A percentile compares a stretch with the other conserved stretches of the same genome.
Evolutionary conservation across 2,113 vertebrate genomes (phyloP).

Genomic region (Asarcornis scutulata): DNA sequence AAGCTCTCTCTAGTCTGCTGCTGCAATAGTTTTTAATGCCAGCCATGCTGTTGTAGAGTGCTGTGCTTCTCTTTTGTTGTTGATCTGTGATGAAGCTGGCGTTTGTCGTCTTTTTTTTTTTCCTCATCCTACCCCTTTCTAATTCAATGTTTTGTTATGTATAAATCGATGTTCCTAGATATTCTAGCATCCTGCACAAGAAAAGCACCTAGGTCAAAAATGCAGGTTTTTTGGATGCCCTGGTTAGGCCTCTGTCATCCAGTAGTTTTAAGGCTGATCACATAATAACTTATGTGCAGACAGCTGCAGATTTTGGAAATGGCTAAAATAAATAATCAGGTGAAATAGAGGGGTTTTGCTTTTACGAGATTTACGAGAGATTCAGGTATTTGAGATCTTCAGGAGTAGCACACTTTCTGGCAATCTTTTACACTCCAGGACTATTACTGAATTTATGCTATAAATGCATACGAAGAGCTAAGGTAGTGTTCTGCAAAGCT

Average conservation of each 20-base stretch:
- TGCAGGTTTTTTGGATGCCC: background rate
- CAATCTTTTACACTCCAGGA: background rate
- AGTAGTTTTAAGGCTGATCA: background rate
- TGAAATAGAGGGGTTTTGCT: background rate
- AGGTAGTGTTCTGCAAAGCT: background rate
- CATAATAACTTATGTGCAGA: background rate
- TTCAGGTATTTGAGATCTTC: background rate
- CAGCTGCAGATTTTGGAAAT: background rate
- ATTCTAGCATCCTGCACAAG: background rate
- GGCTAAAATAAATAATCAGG: background rate
- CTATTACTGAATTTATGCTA: background rate
- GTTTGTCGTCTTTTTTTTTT: background rate
- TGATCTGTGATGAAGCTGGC: conserved; percentile 17
- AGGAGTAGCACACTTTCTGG: background rate
- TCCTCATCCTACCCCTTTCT: conserved; percentile 31
- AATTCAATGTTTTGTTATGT: background rate
- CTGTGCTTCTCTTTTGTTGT: conserved; percentile 32
- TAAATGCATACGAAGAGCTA: background rate
- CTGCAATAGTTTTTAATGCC: conserved; percentile 23
- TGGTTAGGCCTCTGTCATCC: background rate
- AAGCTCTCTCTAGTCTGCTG: conserved; percentile 11
- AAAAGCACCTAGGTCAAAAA: background rate
- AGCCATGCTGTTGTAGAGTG: conserved; percentile 8
- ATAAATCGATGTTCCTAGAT: background rate
- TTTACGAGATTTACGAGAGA: background rate